Evolutionary conservation across 1,140 invertebrate genomes (phyloP).

Genomic region (Zaprionus ornatus): DNA sequence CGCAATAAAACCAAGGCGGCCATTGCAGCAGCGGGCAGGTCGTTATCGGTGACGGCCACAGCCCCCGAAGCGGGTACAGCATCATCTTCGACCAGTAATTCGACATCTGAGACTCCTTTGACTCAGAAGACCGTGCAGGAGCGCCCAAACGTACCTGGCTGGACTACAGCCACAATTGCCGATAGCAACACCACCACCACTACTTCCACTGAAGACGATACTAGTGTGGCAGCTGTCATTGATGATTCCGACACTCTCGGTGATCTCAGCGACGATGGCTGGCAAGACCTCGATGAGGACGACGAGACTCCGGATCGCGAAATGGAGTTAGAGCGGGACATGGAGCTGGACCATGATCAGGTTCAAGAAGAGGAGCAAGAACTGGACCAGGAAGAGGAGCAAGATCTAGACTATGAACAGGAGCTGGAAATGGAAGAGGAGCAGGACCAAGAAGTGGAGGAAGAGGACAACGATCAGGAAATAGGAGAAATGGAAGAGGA

Average conservation of each 20-base stretch:
- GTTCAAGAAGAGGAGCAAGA: not conserved
- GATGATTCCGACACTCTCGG: slow-evolving; percentile 66
- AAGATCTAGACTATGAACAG: not conserved
- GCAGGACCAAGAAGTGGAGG: not conserved
- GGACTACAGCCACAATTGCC: slow-evolving; percentile 25
- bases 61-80: slow-evolving; percentile 41
- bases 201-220: slow-evolving; percentile 59
- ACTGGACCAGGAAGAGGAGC: not conserved
- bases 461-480: not conserved
- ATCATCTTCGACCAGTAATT: slow-evolving; percentile 29
- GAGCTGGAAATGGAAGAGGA: not conserved
- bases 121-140: slow-evolving; percentile 25
- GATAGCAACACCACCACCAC: slow-evolving; percentile 43
- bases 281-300: slow-evolving; percentile 63
- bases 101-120: slow-evolving; percentile 47
- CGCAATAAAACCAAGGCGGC: slow-evolving; percentile 41
- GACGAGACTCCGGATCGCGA: slow-evolving; percentile 8
- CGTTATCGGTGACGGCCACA: slow-evolving; percentile 5
- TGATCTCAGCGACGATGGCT: slow-evolving; percentile 68
- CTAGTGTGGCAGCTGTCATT: slow-evolving; percentile 55
- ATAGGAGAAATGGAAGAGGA: slow-evolving; percentile 27
- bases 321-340: not conserved
- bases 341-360: not conserved
- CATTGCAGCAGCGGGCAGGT: slow-evolving; percentile 27
- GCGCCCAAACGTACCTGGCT: slow-evolving; percentile 11